Evolutionary conservation across 2,113 vertebrate species (phyloP), one percentile per base, ranked within the genome.

Genomic region (Chitala chitala): DNA sequence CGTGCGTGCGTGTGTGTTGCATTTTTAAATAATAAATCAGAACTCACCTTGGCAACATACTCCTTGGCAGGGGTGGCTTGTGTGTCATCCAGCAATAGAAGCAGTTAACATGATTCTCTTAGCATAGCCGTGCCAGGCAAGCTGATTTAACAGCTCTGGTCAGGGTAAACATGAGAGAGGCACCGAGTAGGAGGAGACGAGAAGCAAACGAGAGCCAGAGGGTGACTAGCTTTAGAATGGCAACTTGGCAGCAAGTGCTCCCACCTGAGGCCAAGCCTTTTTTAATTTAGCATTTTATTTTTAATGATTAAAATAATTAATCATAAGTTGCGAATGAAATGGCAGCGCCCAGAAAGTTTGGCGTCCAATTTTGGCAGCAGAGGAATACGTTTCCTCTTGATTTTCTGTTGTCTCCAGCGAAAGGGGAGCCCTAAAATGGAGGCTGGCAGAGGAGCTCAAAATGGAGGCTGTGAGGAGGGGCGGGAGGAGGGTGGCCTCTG

Each of bases 71-170:
- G 76, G 22, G 80, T 26, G 83, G 85, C 84, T 89, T 84, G 82
- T 89, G 89, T 92, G 91, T 92, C 92, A 91, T 93, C 93, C 93
- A 93, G 93, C 93, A 92, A 94, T 92, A 89, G 87, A 84, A 90
- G 91, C 84, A 87, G 90, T 91, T 90, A 89, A 92, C 86, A 81
- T 88, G 89, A 90, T 89, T 89, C 84, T 82, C 89, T 92, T 87
- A 85, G 89, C 86, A 85, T 89, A 72, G 77, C 82, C 79, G 77
- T 82, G 88, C 84, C 91, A 92, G 93, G 90, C 93, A 92, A 86
- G 86, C 83, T 82, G 79, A 81, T 81, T 83, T 81, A 83, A 79
- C 78, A 78, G 81, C 83, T 77, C 77, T 76, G 55, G 61, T 61
- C 72, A 80, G 86, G 81, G 85, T 88, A 84, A 75, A 78, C 78